Percentiles rank a stretch among this genome's conserved stretches.
Conservation (phyloP, 2,113 vertebrate species). For the human region DNA sequence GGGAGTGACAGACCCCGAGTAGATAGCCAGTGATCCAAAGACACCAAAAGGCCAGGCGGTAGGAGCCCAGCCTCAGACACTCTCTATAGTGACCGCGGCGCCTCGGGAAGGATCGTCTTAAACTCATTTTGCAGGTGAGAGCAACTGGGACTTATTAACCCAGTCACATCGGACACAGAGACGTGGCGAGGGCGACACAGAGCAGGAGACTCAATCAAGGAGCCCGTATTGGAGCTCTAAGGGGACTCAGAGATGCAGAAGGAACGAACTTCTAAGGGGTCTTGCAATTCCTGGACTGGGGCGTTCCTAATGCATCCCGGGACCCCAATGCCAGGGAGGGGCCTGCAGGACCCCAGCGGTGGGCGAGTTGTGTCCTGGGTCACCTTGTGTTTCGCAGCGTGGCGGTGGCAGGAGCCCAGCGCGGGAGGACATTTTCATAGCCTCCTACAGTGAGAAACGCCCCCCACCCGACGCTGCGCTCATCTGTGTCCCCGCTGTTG, state of each 20-base stretch:
- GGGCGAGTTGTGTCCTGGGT: no score
- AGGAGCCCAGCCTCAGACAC: rapidly evolving
- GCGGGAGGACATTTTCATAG: constrained; percentile 79
- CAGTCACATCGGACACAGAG: neutral
- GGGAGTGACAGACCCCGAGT: neutral
- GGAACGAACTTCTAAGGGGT: no score
- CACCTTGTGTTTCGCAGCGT: neutral
- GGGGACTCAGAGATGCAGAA: neutral
- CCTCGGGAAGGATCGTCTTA: neutral
- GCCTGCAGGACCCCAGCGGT: rapidly evolving
- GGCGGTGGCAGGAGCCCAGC: no score
- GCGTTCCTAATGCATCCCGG: neutral
- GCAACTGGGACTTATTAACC: neutral
- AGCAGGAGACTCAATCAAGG: neutral
- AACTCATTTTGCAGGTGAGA: neutral
- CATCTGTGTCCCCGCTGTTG: constrained; percentile 72
- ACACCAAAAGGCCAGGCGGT: rapidly evolving
- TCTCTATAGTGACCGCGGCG: rapidly evolving
- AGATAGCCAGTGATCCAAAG: neutral
- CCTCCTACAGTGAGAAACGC: neutral
- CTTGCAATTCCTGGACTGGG: neutral
- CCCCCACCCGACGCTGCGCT: neutral
- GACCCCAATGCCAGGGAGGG: neutral
- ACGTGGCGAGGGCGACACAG: neutral
- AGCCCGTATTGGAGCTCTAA: rapidly evolving